Base-by-base conservation (phyloP, 2,797 vertebrate species). In the Falco rusticolus region DNA sequence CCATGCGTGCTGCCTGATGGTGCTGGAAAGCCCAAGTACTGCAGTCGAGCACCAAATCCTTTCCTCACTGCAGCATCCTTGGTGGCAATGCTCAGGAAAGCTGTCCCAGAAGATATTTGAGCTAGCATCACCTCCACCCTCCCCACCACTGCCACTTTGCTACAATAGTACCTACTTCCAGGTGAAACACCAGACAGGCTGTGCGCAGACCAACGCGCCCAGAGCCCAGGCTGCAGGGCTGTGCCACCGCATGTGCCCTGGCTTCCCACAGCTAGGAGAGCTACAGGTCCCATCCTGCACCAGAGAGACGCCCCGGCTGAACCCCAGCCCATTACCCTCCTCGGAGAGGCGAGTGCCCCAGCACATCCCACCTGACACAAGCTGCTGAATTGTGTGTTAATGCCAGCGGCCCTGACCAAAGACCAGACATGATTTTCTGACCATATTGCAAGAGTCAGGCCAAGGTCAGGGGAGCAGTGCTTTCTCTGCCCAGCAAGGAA, bases 141-240 rank as follows among this genome's bases (percentile, higher is more conserved):
- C 39, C 53, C 43, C 41, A 75, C 7, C 39, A 87, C 13, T 29
- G 76, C 45, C 24, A 54, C 39, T n/a, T 57, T 33, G 37, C 47
- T 80, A 43, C 41, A 50, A 10, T 0, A 75, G 53, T 20, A n/a
- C 11, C n/a, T 33, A 4, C 28, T 65, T 57, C 37, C 63, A 72
- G 26, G 31, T 69, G 57, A 50, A 76, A 54, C 50, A 41, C 7
- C 75, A 50, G 50, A 8, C 28, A 72, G 79, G 39, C 26, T 83
- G 37, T 4, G 9, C 5, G 4, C 41, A 91, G 53, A 71, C 34
- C 39, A 56, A 63, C 0, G 0, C 1, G 1, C 48, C 31, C 70
- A 47, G 48, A 66, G 43, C 8, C 41, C 4, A 19, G 50, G 37
- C 45, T 39, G 45, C 2, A 6, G 15, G 48, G 61, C 48, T 68